Evolutionary conservation across 2,888 invertebrate genomes (phyloP).

Genomic region (Drosophila ezoana): DNA sequence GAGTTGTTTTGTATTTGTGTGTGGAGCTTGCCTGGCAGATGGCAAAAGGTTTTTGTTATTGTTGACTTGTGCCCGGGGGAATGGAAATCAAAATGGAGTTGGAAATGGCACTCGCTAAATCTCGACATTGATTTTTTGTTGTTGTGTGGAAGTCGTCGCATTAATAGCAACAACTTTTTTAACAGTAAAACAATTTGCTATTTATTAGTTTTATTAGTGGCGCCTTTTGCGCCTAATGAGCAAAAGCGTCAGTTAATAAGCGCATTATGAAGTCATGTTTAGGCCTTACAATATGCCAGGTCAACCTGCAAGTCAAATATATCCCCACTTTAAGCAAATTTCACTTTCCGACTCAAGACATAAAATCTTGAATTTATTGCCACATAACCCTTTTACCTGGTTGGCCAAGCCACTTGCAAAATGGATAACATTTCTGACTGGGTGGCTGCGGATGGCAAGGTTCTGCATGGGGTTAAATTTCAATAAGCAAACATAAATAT

Average conservation of each 20-base stretch:
- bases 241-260: conserved; percentile 39
- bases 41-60: conserved; percentile 56
- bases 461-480: conserved; percentile 45
- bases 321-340: conserved; percentile 10
- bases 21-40: conserved; percentile 38
- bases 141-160: conserved; percentile 9
- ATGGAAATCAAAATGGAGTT: conserved; percentile 23
- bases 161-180: conserved; percentile 43
- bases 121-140: conserved; percentile 62
- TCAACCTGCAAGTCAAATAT: conserved; percentile 1
- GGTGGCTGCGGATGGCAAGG: neutral
- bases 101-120: conserved; percentile 14
- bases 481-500: conserved; percentile 67
- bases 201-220: conserved; percentile 56
- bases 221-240: conserved; percentile 26
- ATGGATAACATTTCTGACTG: conserved; percentile 14
- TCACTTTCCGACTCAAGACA: conserved; percentile 29
- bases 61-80: conserved; percentile 32
- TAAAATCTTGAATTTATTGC: conserved; percentile 70
- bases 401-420: conserved; percentile 5
- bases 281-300: neutral
- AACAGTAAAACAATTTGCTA: conserved; percentile 30
- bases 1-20: conserved; percentile 14
- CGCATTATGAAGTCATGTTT: conserved; percentile 45
- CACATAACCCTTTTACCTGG: conserved; percentile 60